Base-by-base conservation (phyloP, 2,888 invertebrate species). In the Liopterus haemorrhoidalis region DNA sequence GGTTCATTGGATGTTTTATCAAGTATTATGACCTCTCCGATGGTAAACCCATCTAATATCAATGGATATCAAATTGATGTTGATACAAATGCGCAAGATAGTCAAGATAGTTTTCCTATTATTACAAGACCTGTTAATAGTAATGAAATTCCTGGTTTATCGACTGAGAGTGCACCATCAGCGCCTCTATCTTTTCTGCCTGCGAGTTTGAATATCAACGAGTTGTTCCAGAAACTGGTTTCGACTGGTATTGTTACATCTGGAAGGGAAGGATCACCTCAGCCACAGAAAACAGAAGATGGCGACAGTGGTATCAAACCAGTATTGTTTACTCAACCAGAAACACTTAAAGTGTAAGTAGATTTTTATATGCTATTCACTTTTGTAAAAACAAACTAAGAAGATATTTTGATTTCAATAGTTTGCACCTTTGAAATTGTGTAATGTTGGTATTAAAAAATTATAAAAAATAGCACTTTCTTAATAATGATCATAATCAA, bases 171-270 rank as follows among this genome's bases (percentile, higher is more conserved):
- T 3, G 48, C 55, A 4, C 41, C 50, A 30, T 28, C 48, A 11
- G 45, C 68, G 11, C 66, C 67, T 9, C 50, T 61, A 31, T 61
- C 65, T 12, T 41, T 37, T 27, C 36, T 52, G 32, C 50, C 54
- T 16, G 43, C 59, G 5, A 42, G 56, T 18, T 64, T 82, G 2
- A 87, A 91, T 59, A 84, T 95, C 16, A 83, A 78, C 49, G 88
- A 89, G 53, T 69, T 95, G 19, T 87, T 92, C 62, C 82, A 86
- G 49, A 88, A 89, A 65, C 69, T 95, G 5, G 81, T 93, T 1
- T 85, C 85, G 0, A 84, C 86, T 2, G 94, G 89, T n/a, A 81
- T 89, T 36, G 78, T 89, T 22, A 77, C 72, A 11, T 61, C 59
- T 14, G 32, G 49, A 38, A 37, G 28, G 25, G 46, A 44, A 41